Base-by-base conservation (phyloP, 2,113 vertebrate species). In the Osmerus mordax region DNA sequence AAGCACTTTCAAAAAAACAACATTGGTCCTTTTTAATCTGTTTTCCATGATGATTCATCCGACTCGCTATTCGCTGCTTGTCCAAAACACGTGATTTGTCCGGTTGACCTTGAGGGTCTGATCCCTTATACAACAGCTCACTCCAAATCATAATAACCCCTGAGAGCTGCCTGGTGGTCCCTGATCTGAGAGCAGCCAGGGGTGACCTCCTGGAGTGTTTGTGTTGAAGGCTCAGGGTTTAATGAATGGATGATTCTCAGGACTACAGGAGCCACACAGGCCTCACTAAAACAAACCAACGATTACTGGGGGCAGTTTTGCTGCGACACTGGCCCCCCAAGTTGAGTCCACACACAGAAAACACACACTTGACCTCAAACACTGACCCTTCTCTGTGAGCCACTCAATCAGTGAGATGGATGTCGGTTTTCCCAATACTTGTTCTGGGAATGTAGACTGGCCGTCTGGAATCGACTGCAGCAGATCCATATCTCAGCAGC, bases 251-350 rank as follows among this genome's bases (percentile, higher is more conserved):
- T 61, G 67, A 72, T 61, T 74, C 36, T 1, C 25, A 65, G 25
- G 76, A 71, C 19, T 51, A 79, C 71, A 79, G 69, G 74, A 77
- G 78, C 78, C 78, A 73, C 70, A 60, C 62, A 41, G 76, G 61
- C 54, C 41, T 29, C 72, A 63, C 72, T 74, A 70, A 84, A 80
- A 81, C 77, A 84, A 87, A 82, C 61, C 56, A 54, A 29, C 70
- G 60, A 54, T 80, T 66, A 68, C 63, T 23, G 6, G 65, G 53
- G 66, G 64, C 2, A 18, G 28, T 36, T 14, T 59, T 63, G 63
- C 56, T 47, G 41, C 41, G 41, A 47, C 58, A 13, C 14, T 19
- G 63, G 56, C 73, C 82, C 78, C 78, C 78, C 76, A 41, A 59
- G 51, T 18, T 54, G 72, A 74, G 66, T 29, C 8, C 55, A 68